Evolutionary conservation across 1,140 invertebrate species (phyloP).

Genomic region (Pseudomyrmex dendroicus): DNA sequence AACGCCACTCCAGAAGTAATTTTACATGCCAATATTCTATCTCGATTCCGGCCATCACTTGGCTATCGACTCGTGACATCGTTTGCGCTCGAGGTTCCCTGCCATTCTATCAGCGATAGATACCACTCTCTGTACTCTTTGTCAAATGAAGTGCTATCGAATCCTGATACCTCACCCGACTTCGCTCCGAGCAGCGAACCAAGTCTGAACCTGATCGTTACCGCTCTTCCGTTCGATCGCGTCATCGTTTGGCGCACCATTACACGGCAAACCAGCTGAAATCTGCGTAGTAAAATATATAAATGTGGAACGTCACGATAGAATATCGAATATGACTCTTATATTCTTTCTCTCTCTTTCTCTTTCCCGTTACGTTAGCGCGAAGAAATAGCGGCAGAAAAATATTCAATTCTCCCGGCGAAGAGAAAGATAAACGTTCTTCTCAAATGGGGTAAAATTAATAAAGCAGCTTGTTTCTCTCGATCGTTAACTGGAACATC

Average conservation of each 20-base stretch:
- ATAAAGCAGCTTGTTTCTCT: constrained; percentile 24
- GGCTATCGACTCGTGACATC: constrained; percentile 56
- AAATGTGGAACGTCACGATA: neutral
- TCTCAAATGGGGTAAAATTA: constrained; percentile 18
- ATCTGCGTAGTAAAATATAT: constrained; percentile 53
- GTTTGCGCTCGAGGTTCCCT: constrained; percentile 1
- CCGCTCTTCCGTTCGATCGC: constrained; percentile 53
- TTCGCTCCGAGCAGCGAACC: constrained; percentile 20
- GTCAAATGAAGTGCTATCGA: constrained; percentile 64
- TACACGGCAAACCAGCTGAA: constrained; percentile 39
- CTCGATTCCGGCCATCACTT: constrained; percentile 41
- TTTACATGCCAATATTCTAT: constrained; percentile 36
- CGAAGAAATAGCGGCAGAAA: too few relatives aligned
- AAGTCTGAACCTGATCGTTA: constrained; percentile 46
- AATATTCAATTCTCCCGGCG: too few relatives aligned
- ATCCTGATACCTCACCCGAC: constrained; percentile 56
- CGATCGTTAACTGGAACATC: constrained; percentile 11
- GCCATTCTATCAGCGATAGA: constrained; percentile 38
- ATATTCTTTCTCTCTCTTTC: neutral
- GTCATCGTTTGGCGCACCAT: constrained; percentile 35
- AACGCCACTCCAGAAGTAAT: constrained; percentile 39
- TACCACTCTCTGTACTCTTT: constrained; percentile 50
- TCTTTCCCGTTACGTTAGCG: too few relatives aligned
- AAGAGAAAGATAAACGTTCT: constrained; percentile 25
- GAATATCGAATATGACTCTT: constrained; percentile 1